phyloP scores from a whole-genome alignment of 35 echinoderm and acorn worm genomes.

The Eucidaris tribuloides region DNA sequence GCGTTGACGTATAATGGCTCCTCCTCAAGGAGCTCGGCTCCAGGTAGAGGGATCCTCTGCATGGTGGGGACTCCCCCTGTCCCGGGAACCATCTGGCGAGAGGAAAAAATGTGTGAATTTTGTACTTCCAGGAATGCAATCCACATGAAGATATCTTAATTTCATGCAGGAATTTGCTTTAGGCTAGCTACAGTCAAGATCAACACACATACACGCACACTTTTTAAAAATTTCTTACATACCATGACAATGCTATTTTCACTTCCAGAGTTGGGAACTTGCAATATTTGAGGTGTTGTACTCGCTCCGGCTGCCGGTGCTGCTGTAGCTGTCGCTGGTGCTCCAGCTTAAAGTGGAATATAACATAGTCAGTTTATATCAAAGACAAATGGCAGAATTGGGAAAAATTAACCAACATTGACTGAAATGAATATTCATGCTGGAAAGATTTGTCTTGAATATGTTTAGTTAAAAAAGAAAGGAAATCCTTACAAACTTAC shows the following conservation, averaged over 20 bases:
- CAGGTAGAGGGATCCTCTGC: slow-evolving; percentile 94
- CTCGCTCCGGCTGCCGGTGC: not conserved
- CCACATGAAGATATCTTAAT: too few relatives aligned
- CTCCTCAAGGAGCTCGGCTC: slow-evolving; percentile 86
- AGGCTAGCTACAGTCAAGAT: not conserved
- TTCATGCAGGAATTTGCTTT: too few relatives aligned
- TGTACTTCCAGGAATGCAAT: too few relatives aligned
- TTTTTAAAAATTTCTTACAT: too few relatives aligned
- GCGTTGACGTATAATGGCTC: slow-evolving; percentile 97
- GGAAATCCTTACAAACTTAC: too few relatives aligned
- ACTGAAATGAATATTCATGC: too few relatives aligned
- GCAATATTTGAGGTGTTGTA: slow-evolving; percentile 28
- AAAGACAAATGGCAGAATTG: too few relatives aligned
- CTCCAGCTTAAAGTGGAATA: not conserved
- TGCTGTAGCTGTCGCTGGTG: not conserved
- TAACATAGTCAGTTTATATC: too few relatives aligned
- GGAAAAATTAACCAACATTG: too few relatives aligned
- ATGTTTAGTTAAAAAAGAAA: not conserved
- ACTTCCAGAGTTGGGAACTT: slow-evolving; percentile 31
- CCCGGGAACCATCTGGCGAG: slow-evolving; percentile 85
- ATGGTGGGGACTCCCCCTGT: slow-evolving; percentile 87
- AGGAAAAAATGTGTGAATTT: not conserved
- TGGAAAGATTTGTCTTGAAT: too few relatives aligned
- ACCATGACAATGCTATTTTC: slow-evolving; percentile 82
- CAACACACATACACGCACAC: not conserved